Base-by-base conservation (phyloP, 2,888 invertebrate genomes). In the Campoplex capitator region DNA sequence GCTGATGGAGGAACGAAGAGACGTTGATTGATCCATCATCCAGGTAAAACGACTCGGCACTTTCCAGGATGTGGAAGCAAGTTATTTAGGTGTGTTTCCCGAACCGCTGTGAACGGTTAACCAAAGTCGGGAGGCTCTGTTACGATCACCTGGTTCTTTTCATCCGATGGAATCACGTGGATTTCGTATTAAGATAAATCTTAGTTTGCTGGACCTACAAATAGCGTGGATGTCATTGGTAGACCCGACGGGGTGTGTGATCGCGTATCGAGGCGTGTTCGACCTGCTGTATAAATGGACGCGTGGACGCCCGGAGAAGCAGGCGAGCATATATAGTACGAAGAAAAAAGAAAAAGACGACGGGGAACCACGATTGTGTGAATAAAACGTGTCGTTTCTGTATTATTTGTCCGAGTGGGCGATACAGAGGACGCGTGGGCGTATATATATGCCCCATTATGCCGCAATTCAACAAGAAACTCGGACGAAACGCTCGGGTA, bases 361-460 rank as follows among this genome's bases (percentile, higher is more conserved):
- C 71, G 73, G 71, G 70, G 79, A 78, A 70, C 71, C 74, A 48
- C 58, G 78, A 68, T 65, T 70, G 54, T 80, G 45, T 68, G 45
- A 54, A 78, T 67, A 78, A 78, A 78, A 51, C 45, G 48, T 65
- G 42, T 58, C 74, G n/a, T 70, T 70, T 76, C 67, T 78, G 38
- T 68, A 51, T 78, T 78, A 54, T 68, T 78, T 38, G 54, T 23
- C 42, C 58, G 62, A 62, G 67, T 54, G 67, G 38, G 23, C 67
- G 56, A 67, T 38, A 35, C 16, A 67, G 67, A 68, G 65, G 54
- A 38, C 84, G 45, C 84, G 84, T 87, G 87, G 77, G 91, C 89
- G 91, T 89, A 67, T 67, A 54, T 54, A 78, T 67, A 90, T 90
- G 90, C 87, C 90, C 91, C 89, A 91, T 92, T 91, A 88, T 88